Evolutionary conservation across 2,113 vertebrate species (phyloP).

Genomic region (Stegastes partitus): DNA sequence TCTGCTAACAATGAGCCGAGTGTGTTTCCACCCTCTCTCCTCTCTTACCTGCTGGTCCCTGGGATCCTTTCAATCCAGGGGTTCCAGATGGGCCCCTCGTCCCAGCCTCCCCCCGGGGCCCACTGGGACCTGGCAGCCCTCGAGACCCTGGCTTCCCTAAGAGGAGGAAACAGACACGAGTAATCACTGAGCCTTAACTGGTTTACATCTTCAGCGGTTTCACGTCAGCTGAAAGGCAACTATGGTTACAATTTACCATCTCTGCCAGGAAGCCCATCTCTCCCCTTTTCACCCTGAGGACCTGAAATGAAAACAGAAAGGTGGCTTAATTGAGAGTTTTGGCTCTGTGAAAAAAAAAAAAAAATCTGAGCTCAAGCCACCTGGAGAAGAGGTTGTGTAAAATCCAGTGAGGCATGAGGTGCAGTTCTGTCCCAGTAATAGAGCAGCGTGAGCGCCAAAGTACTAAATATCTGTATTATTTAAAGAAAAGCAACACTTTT

Average conservation of each 20-base stretch:
- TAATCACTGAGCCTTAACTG: conserved; percentile 45
- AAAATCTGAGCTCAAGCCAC: conserved; percentile 15
- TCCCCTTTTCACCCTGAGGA: conserved; percentile 84
- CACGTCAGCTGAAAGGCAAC: conserved; percentile 37
- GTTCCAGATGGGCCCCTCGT: conserved; percentile 83
- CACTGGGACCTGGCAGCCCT: conserved; percentile 83
- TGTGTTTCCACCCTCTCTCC: neutral
- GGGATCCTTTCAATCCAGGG: conserved; percentile 86
- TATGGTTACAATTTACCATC: conserved; percentile 76
- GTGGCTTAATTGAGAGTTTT: conserved; percentile 34
- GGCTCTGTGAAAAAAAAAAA: conserved; percentile 13
- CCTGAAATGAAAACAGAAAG: conserved; percentile 73
- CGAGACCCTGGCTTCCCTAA: conserved; percentile 82
- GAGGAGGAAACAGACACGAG: conserved; percentile 62
- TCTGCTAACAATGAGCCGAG: conserved; percentile 1
- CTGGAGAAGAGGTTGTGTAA: conserved; percentile 10
- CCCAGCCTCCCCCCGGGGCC: conserved; percentile 87
- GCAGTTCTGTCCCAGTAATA: neutral
- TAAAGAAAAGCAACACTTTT: neutral
- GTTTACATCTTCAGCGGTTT: conserved; percentile 42
- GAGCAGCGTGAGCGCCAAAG: neutral
- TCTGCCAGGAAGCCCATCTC: conserved; percentile 81
- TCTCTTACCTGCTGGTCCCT: conserved; percentile 88
- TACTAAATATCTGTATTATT: neutral
- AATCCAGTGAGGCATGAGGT: conserved; percentile 11